Base-by-base conservation (phyloP, 2,888 invertebrate species). In the Melitaea athalia region DNA sequence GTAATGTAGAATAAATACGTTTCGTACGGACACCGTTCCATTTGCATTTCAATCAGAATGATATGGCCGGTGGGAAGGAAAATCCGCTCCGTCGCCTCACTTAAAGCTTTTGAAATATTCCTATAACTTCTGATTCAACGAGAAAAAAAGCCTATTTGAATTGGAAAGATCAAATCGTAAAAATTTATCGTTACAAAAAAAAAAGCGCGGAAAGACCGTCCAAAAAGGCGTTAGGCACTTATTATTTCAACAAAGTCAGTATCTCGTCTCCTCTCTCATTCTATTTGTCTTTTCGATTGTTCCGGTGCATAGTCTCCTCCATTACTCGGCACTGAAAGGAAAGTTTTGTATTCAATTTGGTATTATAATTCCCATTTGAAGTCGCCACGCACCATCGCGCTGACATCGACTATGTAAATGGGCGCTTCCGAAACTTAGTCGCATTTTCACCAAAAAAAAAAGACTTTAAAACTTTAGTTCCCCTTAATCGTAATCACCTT, bases 271-370 rank as follows among this genome's bases (percentile, higher is more conserved):
- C 78, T 84, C 84, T 84, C 85, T 87, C 86, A 80, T 89, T 92
- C 88, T 92, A 89, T 92, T 92, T 92, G 92, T 92, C 92, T 92
- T 91, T 91, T 88, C 90, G 90, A 91, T 90, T 91, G 92, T 92
- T 91, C 92, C 91, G 91, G 90, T 91, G 92, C 91, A 92, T 92
- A 89, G 91, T 89, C 87, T 92, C 89, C 91, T 91, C 92, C 92
- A 92, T 92, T 92, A 92, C 91, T 91, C 86, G 85, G 89, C 88
- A 90, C 89, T 93, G 93, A 93, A 93, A 93, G 93, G 92, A 93
- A 93, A 93, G 93, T 93, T 93, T 93, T 92, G 93, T 93, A 93
- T 92, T 92, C 93, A 93, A 93, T 93, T 93, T 93, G 93, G 93
- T 93, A 93, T 93, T 93, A 92, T 93, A 93, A 93, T 93, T 92